Conservation (phyloP, 2,797 vertebrate genomes). For the Falco rusticolus region DNA sequence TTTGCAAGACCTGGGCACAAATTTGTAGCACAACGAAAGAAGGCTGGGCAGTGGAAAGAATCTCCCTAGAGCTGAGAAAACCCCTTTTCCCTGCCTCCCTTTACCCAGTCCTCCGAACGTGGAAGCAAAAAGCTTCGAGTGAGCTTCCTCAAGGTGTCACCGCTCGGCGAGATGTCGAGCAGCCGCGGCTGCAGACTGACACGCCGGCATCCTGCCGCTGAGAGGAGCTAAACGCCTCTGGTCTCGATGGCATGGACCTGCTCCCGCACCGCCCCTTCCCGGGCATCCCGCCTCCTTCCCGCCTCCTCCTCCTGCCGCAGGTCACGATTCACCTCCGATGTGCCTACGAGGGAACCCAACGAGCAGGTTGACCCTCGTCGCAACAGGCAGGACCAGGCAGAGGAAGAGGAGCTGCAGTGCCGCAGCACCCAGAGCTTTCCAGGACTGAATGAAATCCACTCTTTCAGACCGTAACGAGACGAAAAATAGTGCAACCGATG, state of each 20-base stretch:
- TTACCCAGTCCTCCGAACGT: not conserved
- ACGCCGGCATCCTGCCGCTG: not conserved
- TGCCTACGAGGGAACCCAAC: not conserved
- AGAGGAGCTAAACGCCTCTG: constrained; percentile 44
- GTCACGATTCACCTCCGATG: not conserved
- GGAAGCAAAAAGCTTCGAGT: not conserved
- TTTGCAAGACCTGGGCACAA: not conserved
- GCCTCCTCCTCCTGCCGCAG: not conserved
- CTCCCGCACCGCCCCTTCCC: not conserved
- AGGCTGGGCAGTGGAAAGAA: not conserved
- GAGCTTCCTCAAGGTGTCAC: not conserved
- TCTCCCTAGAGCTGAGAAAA: not conserved
- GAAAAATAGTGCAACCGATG: not conserved
- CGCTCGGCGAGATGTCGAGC: not conserved
- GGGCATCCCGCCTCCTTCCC: not conserved
- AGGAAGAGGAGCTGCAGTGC: not conserved
- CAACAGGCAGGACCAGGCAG: not conserved
- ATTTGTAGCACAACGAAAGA: not conserved
- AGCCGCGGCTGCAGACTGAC: not conserved
- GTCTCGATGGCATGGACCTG: not conserved
- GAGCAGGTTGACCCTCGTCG: not conserved
- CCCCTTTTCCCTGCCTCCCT: not conserved
- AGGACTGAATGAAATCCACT: not conserved
- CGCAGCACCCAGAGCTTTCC: not conserved
- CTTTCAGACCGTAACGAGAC: not conserved